A percentile compares a stretch with the other conserved stretches of the same genome.
These are phyloP conservation scores for Hyaena hyaena DNA, from an alignment of 2,113 vertebrate species.

Conservation along the genomic window DNA sequence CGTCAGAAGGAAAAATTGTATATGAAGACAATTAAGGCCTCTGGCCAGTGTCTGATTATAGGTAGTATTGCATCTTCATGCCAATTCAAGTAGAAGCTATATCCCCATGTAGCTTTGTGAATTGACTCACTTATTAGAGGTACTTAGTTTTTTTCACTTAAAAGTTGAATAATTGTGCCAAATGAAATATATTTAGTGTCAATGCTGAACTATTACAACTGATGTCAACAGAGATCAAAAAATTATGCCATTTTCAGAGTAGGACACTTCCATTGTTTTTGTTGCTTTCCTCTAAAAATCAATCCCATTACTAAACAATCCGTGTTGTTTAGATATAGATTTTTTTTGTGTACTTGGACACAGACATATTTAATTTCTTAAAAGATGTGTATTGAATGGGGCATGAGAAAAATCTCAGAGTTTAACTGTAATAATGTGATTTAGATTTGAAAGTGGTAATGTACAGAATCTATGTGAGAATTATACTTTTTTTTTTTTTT, in stretches of 20 bases:
- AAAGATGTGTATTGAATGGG: background rate
- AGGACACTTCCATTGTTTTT: background rate
- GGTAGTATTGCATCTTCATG: background rate
- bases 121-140: constrained; percentile 8
- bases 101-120: background rate
- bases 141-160: constrained; percentile 16
- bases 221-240: background rate
- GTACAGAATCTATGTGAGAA: background rate
- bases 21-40: background rate
- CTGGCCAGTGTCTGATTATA: background rate
- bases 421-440: background rate
- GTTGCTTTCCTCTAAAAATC: constrained; percentile 22
- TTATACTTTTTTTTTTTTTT: background rate
- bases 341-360: constrained; percentile 30
- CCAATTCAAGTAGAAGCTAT: background rate
- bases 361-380: constrained; percentile 34
- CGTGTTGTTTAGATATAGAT: background rate
- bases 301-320: background rate
- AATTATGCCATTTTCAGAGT: background rate
- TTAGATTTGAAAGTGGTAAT: background rate
- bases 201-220: background rate
- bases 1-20: background rate
- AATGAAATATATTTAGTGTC: background rate
- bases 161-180: background rate
- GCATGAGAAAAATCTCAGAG: background rate